Evolutionary conservation across 2,888 invertebrate genomes (phyloP).

Genomic region (Netelia fuscicornis): DNA sequence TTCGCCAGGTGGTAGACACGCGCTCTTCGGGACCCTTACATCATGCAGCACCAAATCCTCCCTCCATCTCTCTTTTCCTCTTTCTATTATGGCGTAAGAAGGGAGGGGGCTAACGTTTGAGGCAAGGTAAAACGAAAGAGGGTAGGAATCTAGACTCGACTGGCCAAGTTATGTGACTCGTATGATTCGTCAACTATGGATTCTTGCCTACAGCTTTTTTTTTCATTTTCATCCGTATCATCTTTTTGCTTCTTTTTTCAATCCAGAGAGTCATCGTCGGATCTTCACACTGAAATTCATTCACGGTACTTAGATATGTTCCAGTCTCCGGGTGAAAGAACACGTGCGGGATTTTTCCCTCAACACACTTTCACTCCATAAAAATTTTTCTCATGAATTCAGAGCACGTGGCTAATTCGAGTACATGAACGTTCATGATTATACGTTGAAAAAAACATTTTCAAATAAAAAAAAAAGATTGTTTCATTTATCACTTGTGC

Average conservation of each 20-base stretch:
- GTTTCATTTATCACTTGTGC: background rate
- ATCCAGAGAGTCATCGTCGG: slow-evolving; percentile 16
- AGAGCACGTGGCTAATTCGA: no score
- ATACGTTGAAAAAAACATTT: background rate
- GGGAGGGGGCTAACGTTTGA: background rate
- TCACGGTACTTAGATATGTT: slow-evolving; percentile 26
- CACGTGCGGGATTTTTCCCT: slow-evolving; percentile 25
- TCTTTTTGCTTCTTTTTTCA: slow-evolving; percentile 10
- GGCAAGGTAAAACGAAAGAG: slow-evolving; percentile 12
- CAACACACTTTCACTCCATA: no score
- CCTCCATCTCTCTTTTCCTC: slow-evolving; percentile 8
- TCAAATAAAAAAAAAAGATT: background rate
- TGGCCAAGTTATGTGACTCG: slow-evolving; percentile 51
- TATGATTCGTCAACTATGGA: slow-evolving; percentile 45
- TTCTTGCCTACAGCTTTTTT: slow-evolving; percentile 6
- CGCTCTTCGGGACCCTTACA: slow-evolving; percentile 55
- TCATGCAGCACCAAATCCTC: slow-evolving; percentile 45
- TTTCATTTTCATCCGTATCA: slow-evolving; percentile 5
- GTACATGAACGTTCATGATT: no score
- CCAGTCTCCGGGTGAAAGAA: slow-evolving; percentile 15
- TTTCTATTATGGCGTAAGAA: background rate
- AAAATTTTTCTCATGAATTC: no score
- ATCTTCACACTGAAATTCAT: slow-evolving; percentile 36
- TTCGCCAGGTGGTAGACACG: slow-evolving; percentile 69
- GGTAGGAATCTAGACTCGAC: slow-evolving; percentile 19